Base-by-base conservation (phyloP, 2,888 invertebrate species). In the Lepidocyrtoides sp. region DNA sequence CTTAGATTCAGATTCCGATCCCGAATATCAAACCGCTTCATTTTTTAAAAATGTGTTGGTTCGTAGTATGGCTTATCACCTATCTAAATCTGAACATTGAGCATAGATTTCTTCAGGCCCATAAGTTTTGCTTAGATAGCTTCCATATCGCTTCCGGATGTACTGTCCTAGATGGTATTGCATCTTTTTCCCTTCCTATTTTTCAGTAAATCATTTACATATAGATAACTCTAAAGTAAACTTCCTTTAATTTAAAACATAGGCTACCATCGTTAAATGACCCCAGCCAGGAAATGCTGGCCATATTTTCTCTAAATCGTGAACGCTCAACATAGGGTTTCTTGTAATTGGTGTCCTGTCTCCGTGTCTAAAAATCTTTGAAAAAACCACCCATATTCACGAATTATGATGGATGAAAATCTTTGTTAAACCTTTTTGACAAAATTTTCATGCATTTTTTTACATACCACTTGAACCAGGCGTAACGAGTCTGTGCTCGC, bases 61-160 rank as follows among this genome's bases (percentile, higher is more conserved):
- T n/a, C n/a, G n/a, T n/a, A n/a, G n/a, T n/a, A n/a, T n/a, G n/a
- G n/a, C n/a, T n/a, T n/a, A n/a, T n/a, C n/a, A n/a, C n/a, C n/a
- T 96, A 92, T 98, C 97, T 83, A 96, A 96, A 94, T 97, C 97
- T 93, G 98, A 98, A 95, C 98, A 98, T n/a, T 95, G 94, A 2
- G 96, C 95, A 91, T 94, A 94, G 4, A 96, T 95, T 95, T 97
- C 96, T 29, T 92, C 93, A 4, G 94, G 93, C 17, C 92, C 91
- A 89, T 95, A 95, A 0, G 91, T 89, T 29, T 92, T 89, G 12
- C 93, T 94, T 5, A 95, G 92, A 86, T 95, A 95, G 72, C 96
- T 96, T 60, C 96, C 96, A 95, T 98, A 98, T 91, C 97, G 96
- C 93, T 96, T 95, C 91, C 97, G 96, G 82, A 98, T 96, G 95